These are phyloP conservation scores for Cetonia aurata DNA, from an alignment of 2,888 invertebrate genomes.

Conservation along the genomic window DNA sequence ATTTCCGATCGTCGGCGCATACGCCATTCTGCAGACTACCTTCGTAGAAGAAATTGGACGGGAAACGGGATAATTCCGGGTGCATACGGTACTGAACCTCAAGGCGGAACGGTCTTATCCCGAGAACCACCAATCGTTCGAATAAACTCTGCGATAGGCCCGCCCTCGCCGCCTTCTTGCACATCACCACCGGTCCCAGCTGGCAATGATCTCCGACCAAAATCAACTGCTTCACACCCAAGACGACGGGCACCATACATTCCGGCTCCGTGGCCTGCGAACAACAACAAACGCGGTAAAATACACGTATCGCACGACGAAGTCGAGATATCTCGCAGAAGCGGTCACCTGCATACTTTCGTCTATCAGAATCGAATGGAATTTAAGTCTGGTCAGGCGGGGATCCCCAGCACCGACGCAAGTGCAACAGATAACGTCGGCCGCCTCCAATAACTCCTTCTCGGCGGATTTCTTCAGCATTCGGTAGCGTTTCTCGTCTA, in stretches of 20 bases:
- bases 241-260: constrained; percentile 98
- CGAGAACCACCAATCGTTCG: constrained; percentile 96
- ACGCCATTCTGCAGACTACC: constrained; percentile 99
- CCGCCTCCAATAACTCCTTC: constrained; percentile 90
- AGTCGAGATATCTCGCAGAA: constrained; percentile 3
- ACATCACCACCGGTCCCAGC: constrained; percentile 98
- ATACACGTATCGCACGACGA: neutral
- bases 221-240: constrained; percentile 96
- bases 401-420: constrained; percentile 99
- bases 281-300: constrained; percentile 6
- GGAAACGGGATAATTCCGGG: constrained; percentile 96
- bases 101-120: constrained; percentile 95
- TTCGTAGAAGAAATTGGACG: constrained; percentile 99
- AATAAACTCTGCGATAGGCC: constrained; percentile 97
- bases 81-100: constrained; percentile 99
- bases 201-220: constrained; percentile 99
- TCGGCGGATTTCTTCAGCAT: constrained; percentile 92
- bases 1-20: constrained; percentile 92
- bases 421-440: constrained; percentile 99
- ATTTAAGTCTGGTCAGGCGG: constrained; percentile 90
- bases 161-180: constrained; percentile 97
- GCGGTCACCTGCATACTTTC: constrained; percentile 81
- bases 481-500: constrained; percentile 95
- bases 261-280: constrained; percentile 90
- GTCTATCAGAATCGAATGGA: constrained; percentile 96